These are phyloP conservation scores for Anneissia japonica DNA, from an alignment of 35 echinoderm and acorn worm genomes.

Conservation along the genomic window DNA sequence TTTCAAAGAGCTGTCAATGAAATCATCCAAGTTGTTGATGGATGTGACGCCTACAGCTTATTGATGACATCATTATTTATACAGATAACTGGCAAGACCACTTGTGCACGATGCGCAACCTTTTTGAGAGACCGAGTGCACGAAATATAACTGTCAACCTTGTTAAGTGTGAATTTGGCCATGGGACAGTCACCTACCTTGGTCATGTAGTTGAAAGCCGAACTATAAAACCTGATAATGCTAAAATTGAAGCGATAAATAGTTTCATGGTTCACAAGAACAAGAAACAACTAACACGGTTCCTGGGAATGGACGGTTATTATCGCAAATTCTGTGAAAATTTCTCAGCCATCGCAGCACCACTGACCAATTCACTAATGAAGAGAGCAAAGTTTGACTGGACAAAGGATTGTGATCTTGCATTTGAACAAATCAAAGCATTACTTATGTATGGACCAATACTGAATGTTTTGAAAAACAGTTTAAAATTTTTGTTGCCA, in stretches of 20 bases:
- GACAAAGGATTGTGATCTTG: constrained; percentile 11
- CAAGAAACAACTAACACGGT: constrained; percentile 10
- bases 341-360: constrained; percentile 5
- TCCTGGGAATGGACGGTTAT: constrained; percentile 21
- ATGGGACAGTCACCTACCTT: constrained; percentile 35
- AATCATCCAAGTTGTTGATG: neutral
- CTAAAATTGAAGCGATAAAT: constrained; percentile 27
- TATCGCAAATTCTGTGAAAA: constrained; percentile 7
- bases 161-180: constrained; percentile 28
- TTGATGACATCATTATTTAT: constrained; percentile 56
- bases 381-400: too few relatives aligned
- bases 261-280: constrained; percentile 15
- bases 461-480: neutral
- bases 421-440: constrained; percentile 8
- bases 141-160: constrained; percentile 49
- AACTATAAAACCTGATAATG: constrained; percentile 7
- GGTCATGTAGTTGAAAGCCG: constrained; percentile 47
- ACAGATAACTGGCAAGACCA: constrained; percentile 42
- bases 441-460: neutral
- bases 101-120: neutral
- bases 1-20: constrained; percentile 58
- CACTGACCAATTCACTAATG: constrained; percentile 19
- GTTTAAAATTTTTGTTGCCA: neutral
- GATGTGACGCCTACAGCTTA: constrained; percentile 40
- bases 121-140: constrained; percentile 37